These are phyloP conservation scores for Cavia aperea DNA, from an alignment of 2,113 vertebrate species.

Conservation along the genomic window DNA sequence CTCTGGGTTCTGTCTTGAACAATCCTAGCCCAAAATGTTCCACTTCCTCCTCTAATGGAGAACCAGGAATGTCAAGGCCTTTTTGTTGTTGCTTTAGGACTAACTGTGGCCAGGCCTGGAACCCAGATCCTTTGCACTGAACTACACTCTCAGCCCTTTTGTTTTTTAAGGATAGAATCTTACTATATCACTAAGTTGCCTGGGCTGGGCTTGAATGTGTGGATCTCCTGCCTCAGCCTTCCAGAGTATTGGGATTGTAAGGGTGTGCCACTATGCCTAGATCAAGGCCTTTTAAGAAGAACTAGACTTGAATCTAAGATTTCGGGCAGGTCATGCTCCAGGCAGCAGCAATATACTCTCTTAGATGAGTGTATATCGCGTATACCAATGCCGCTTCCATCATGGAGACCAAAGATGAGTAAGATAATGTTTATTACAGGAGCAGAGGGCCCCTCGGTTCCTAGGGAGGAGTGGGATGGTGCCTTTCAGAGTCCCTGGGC, in stretches of 20 bases:
- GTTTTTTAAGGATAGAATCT: neutral
- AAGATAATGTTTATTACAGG: accelerated
- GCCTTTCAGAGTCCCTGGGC: neutral
- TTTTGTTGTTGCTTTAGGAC: neutral
- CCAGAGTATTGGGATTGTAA: neutral
- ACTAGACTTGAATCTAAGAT: neutral
- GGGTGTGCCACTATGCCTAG: neutral
- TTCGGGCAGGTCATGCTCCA: neutral
- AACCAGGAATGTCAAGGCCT: neutral
- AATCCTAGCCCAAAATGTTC: neutral
- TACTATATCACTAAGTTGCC: neutral
- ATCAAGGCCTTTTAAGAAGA: neutral
- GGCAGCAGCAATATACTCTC: neutral
- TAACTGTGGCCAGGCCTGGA: neutral
- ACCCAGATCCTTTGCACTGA: neutral
- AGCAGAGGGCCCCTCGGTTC: accelerated
- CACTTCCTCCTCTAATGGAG: neutral
- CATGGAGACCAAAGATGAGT: neutral
- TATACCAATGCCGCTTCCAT: neutral
- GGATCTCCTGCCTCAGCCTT: neutral
- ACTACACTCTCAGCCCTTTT: neutral
- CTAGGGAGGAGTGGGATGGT: neutral
- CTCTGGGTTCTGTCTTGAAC: neutral
- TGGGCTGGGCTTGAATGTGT: neutral
- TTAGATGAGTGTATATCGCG: neutral